phyloP scores from a whole-genome alignment of 2,888 invertebrate species.

The Nephrotoma flavescens region DNA sequence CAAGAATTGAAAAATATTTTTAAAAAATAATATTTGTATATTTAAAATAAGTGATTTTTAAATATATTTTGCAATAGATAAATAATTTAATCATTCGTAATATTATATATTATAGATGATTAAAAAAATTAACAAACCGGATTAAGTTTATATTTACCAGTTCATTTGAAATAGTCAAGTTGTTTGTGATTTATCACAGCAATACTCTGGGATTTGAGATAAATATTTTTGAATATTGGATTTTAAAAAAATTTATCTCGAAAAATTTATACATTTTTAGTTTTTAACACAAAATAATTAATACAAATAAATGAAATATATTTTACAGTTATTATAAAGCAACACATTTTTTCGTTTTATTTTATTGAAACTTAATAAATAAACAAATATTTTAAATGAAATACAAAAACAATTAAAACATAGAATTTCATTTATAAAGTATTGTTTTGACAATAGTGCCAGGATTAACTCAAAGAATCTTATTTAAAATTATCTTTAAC shows the following conservation, averaged over 20 bases:
- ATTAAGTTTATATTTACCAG: slow-evolving; percentile 1
- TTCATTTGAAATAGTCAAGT: slow-evolving; percentile 3
- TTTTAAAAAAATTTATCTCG: slow-evolving; percentile 3
- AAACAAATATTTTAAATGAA: slow-evolving; percentile 3
- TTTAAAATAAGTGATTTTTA: not conserved
- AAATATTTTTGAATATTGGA: not conserved
- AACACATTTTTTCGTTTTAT: not conserved
- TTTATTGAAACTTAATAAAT: not conserved
- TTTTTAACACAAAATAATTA: not conserved
- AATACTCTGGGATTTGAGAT: slow-evolving; percentile 2
- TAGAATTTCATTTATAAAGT: slow-evolving; percentile 6
- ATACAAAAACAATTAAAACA: not conserved
- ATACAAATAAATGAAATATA: slow-evolving; percentile 2
- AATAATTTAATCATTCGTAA: not conserved
- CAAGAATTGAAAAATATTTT: not conserved
- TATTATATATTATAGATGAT: slow-evolving; percentile 4
- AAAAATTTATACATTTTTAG: not conserved
- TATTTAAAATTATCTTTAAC: not conserved
- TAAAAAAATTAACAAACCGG: not conserved
- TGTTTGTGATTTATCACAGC: slow-evolving; percentile 1
- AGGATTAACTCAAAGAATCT: slow-evolving; percentile 20
- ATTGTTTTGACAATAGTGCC: slow-evolving; percentile 32
- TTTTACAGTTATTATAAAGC: not conserved
- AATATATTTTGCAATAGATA: slow-evolving; percentile 5
- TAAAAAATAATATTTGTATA: slow-evolving; percentile 3